Conservation (phyloP, 1,140 invertebrate species). For the Bombus difficillimus region DNA sequence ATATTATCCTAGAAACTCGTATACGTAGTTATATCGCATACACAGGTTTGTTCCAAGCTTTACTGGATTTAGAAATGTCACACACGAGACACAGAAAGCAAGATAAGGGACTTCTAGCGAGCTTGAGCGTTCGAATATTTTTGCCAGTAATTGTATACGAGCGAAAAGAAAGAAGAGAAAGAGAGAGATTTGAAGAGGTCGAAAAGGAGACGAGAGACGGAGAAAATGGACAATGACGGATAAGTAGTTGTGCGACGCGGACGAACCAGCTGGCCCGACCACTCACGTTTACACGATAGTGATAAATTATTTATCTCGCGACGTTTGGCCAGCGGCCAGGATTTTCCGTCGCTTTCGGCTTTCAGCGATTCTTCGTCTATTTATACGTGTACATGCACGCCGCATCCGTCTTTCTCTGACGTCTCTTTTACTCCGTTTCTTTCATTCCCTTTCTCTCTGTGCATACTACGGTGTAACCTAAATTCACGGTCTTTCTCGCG, state of each 20-base stretch:
- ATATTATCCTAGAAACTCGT: no score
- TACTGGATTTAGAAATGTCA: no score
- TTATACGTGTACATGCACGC: conserved; percentile 40
- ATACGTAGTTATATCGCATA: no score
- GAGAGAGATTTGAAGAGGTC: conserved; percentile 9
- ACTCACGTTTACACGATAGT: conserved; percentile 71
- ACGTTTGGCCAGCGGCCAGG: conserved; percentile 75
- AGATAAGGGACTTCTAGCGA: no score
- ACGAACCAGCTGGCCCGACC: conserved; percentile 66
- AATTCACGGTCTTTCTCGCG: conserved; percentile 33
- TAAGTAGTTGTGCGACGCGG: conserved; percentile 39
- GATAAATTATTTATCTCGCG: conserved; percentile 78
- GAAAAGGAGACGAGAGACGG: conserved; percentile 36
- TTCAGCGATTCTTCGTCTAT: conserved; percentile 52
- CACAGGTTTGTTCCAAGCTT: no score
- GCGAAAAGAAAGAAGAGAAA: not conserved
- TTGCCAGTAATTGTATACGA: not conserved
- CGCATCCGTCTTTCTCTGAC: not conserved
- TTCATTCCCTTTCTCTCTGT: not conserved
- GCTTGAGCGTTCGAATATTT: no score
- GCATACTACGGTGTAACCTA: conserved; percentile 31
- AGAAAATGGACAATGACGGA: conserved; percentile 55
- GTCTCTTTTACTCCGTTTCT: not conserved
- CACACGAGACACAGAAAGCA: no score
- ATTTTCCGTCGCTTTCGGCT: conserved; percentile 69